A percentile compares a stretch with the other conserved stretches of the same genome.
phyloP scores from a whole-genome alignment of 2,113 vertebrate genomes.

The Clarias gariepinus region DNA sequence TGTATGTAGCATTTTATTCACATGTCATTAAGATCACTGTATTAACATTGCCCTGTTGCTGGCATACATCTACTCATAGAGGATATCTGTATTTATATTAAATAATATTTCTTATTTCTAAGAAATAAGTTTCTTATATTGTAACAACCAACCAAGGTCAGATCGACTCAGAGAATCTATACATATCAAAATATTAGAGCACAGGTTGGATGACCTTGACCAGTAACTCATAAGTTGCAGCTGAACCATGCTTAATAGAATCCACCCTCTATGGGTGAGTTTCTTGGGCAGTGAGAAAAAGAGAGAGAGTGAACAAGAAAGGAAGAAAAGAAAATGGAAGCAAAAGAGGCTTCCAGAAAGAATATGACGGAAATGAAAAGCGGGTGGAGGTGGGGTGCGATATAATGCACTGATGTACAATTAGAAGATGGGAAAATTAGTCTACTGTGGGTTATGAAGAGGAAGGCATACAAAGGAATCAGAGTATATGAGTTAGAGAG shows the following conservation, averaged over 20 bases:
- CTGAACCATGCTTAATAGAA: slow-evolving; percentile 49
- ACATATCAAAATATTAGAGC: slow-evolving; percentile 42
- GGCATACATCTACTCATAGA: slow-evolving; percentile 2
- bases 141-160: slow-evolving; percentile 40
- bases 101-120: slow-evolving; percentile 17
- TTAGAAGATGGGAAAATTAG: background rate
- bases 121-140: background rate
- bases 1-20: background rate
- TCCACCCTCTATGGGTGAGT: slow-evolving; percentile 41
- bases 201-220: slow-evolving; percentile 50
- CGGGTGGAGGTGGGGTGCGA: background rate
- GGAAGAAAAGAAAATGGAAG: background rate
- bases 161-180: slow-evolving; percentile 36
- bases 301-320: background rate
- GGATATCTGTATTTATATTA: slow-evolving; percentile 28
- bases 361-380: slow-evolving; percentile 4
- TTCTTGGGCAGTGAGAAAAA: slow-evolving; percentile 32
- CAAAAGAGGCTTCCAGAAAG: background rate
- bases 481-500: background rate
- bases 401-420: slow-evolving; percentile 10
- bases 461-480: slow-evolving; percentile 18
- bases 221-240: slow-evolving; percentile 53
- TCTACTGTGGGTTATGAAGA: background rate
- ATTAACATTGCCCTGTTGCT: slow-evolving; percentile 25
- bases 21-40: background rate